Percentiles rank a stretch among this genome's conserved stretches.
Evolutionary conservation across 2,797 vertebrate species (phyloP).

Genomic region (Falco rusticolus): DNA sequence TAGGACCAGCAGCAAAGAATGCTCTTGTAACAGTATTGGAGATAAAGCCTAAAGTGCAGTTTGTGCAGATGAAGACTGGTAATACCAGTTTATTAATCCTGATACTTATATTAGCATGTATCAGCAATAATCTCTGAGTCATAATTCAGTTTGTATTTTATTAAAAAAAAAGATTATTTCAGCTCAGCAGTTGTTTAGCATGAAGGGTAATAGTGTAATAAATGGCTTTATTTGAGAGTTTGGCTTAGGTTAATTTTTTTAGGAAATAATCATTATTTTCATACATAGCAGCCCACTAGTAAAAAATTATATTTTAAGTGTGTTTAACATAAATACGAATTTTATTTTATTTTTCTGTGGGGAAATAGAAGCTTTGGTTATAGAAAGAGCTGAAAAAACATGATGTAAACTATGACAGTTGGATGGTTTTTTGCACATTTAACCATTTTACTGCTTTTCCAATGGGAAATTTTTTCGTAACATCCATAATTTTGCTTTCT

Average conservation of each 20-base stretch:
- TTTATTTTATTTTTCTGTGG: neutral
- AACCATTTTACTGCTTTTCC: neutral
- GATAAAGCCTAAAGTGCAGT: neutral
- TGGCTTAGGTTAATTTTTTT: neutral
- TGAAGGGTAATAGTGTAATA: neutral
- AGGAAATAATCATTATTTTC: neutral
- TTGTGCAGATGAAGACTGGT: neutral
- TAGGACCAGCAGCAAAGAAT: neutral
- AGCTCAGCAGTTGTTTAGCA: neutral
- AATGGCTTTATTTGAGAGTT: neutral
- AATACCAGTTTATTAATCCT: neutral
- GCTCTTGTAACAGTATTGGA: neutral
- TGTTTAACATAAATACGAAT: neutral
- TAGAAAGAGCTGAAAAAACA: neutral
- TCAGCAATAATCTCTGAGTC: neutral
- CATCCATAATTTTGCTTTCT: neutral
- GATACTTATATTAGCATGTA: neutral
- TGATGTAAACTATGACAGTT: neutral
- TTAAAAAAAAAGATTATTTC: neutral
- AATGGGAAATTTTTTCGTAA: neutral
- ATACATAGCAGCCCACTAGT: neutral
- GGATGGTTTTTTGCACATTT: neutral
- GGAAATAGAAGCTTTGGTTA: neutral
- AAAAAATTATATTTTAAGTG: neutral
- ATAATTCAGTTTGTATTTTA: neutral